phyloP scores from a whole-genome alignment of 2,113 vertebrate species.

The Eidolon helvum region DNA sequence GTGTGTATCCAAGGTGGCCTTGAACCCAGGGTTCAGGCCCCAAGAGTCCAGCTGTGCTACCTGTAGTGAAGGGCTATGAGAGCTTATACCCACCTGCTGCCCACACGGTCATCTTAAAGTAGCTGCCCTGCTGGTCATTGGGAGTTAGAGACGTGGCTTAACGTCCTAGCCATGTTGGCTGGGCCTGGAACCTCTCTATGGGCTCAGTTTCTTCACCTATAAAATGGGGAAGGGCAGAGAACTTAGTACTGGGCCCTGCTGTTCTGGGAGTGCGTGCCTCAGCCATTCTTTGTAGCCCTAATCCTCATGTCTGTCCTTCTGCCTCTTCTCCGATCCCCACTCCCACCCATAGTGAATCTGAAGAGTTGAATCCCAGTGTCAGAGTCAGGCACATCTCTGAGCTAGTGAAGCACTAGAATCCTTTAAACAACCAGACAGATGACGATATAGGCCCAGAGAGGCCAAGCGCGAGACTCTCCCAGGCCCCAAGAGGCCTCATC shows the following conservation, averaged over 20 bases:
- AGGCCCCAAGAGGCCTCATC: not conserved
- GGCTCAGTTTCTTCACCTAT: not conserved
- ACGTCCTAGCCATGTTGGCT: not conserved
- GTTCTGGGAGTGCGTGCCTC: not conserved
- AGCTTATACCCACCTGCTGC: not conserved
- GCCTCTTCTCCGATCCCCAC: not conserved
- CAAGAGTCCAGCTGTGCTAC: not conserved
- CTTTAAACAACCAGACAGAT: not conserved
- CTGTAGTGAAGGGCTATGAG: not conserved
- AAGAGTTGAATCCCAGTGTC: not conserved
- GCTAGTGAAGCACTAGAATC: not conserved
- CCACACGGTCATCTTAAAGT: not conserved
- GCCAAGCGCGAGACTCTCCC: no score
- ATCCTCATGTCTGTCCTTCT: not conserved
- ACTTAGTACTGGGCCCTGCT: not conserved
- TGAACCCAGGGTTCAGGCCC: not conserved
- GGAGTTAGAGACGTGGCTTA: not conserved
- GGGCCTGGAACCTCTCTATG: not conserved
- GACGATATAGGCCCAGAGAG: not conserved
- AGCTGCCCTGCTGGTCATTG: not conserved
- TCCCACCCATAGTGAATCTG: no score
- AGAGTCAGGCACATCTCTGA: not conserved
- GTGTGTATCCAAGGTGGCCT: not conserved
- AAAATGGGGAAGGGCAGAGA: not conserved
- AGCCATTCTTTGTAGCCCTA: not conserved